Base-by-base conservation (phyloP, 2,113 vertebrate genomes). In the Ibidorhyncha struthersii region DNA sequence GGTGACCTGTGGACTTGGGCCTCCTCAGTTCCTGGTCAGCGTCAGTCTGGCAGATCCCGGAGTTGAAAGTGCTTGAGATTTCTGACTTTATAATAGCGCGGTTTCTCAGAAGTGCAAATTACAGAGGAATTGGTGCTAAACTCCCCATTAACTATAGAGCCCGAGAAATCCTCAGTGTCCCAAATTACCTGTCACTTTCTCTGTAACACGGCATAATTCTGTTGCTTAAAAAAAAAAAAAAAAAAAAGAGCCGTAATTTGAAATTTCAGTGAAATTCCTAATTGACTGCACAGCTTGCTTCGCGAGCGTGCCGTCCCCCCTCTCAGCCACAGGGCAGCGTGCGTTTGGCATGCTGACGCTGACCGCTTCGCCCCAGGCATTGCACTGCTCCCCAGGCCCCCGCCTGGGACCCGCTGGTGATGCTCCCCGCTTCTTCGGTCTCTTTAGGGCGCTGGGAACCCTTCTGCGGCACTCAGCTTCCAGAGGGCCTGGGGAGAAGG, bases 161-260 rank as follows among this genome's bases (percentile, higher is more conserved):
- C 98, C 36, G 20, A 98, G 97, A 97, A 98, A 97, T 76, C 97
- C 96, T 97, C 96, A 21, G 94, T 97, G 97, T 97, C 96, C 97
- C 97, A 98, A 98, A 98, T 98, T 98, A 98, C 98, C 97, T 98
- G 98, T 98, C 98, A 98, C 98, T 97, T 98, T 92, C 96, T 94
- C 92, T 56, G 66, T 19, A 73, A 97, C 9, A 23, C 38, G 22
- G 96, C 95, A 84, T 97, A 97, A 98, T 98, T 98, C 95, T 93
- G 90, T 94, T 18, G 2, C 82, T 97, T 94, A 63, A 92, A 58
- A 81, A 72, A 67, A 66, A 32, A 38, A 52, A 26, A 53, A 43
- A 52, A 53, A 43, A 63, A 45, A 41, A 94, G 47, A 50, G 85
- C 86, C 36, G 2, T 82, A 89, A 97, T 96, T 95, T 91, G 91